Conservation (phyloP, 2,113 vertebrate genomes). For the Muscicapa adusta region DNA sequence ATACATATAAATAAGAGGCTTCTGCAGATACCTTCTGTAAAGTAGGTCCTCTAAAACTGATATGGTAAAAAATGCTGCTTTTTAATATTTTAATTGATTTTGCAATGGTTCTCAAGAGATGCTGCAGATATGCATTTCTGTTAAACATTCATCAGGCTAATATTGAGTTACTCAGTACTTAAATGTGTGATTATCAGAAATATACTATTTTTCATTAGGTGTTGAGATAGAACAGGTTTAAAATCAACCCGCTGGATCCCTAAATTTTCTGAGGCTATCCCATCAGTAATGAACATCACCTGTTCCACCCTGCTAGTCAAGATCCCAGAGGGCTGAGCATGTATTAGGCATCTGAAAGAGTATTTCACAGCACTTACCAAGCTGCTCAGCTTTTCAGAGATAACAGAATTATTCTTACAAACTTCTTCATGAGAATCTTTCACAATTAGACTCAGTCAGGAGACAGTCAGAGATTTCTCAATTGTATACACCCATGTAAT, state of each 20-base stretch:
- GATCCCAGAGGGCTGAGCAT: not conserved
- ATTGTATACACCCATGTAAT: not conserved
- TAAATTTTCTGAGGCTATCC: not conserved
- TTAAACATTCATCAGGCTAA: not conserved
- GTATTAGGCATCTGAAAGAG: not conserved
- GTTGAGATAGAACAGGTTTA: not conserved
- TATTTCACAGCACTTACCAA: not conserved
- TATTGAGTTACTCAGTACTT: not conserved
- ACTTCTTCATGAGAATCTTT: not conserved
- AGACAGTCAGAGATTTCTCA: not conserved
- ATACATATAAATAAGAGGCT: not conserved
- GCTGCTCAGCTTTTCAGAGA: not conserved
- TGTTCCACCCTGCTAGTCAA: not conserved
- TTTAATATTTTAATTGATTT: not conserved
- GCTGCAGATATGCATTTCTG: not conserved
- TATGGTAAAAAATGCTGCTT: not conserved
- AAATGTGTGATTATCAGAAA: not conserved
- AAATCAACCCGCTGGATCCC: not conserved
- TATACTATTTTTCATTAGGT: not conserved
- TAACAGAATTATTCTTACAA: not conserved
- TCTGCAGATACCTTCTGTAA: not conserved
- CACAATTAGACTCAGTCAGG: not conserved
- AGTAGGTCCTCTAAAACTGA: not conserved
- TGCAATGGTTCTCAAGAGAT: not conserved
- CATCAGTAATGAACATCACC: not conserved